These are phyloP conservation scores for Pandemis heparana DNA, from an alignment of 2,888 invertebrate species.

Conservation along the genomic window DNA sequence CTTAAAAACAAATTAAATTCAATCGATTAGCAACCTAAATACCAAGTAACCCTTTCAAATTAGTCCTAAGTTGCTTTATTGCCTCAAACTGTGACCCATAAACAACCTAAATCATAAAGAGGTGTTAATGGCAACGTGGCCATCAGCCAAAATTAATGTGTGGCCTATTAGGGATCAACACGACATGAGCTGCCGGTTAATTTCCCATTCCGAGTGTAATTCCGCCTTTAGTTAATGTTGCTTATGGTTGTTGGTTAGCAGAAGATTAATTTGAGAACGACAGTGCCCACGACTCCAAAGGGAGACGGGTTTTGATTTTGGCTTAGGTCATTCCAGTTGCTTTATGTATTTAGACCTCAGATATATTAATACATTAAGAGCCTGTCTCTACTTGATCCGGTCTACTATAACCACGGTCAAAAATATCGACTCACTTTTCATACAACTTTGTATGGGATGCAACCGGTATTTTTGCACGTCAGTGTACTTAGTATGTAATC, in stretches of 20 bases:
- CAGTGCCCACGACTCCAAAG: background rate
- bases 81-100: background rate
- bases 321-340: too few relatives aligned
- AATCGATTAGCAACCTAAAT: background rate
- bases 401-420: too few relatives aligned
- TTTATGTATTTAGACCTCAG: too few relatives aligned
- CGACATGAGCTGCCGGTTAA: constrained; percentile 60
- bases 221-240: constrained; percentile 59
- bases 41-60: background rate
- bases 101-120: constrained; percentile 35
- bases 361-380: too few relatives aligned
- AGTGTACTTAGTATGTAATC: too few relatives aligned
- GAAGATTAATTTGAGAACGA: constrained; percentile 65
- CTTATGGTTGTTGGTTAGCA: constrained; percentile 50
- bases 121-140: constrained; percentile 33
- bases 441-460: too few relatives aligned
- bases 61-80: background rate
- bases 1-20: background rate
- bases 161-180: constrained; percentile 56
- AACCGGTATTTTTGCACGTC: too few relatives aligned
- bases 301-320: background rate
- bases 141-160: constrained; percentile 40
- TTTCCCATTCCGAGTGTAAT: constrained; percentile 58
- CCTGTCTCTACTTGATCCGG: too few relatives aligned
- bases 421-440: too few relatives aligned